phyloP scores from a whole-genome alignment of 1,140 invertebrate species.

The Rhyzopertha dominica region DNA sequence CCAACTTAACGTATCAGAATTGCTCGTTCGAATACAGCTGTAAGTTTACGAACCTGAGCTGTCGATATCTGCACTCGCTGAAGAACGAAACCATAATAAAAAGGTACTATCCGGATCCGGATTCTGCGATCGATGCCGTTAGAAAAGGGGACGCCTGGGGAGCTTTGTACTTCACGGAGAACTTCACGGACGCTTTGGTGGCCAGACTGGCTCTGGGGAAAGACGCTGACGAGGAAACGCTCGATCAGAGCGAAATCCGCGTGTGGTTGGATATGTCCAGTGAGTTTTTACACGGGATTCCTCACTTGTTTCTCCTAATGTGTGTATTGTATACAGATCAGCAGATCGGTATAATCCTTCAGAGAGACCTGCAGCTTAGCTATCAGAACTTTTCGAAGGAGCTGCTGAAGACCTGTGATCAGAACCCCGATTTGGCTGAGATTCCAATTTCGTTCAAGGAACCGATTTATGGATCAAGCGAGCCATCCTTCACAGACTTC shows the following conservation, averaged over 20 bases:
- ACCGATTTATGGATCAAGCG: constrained; percentile 80
- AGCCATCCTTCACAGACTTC: constrained; percentile 90
- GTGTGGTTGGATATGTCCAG: constrained; percentile 88
- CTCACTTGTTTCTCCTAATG: constrained; percentile 1
- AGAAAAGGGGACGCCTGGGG: constrained; percentile 73
- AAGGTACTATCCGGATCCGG: constrained; percentile 63
- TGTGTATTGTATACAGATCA: constrained; percentile 72
- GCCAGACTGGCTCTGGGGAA: constrained; percentile 64
- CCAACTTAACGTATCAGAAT: constrained; percentile 50
- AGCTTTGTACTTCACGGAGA: constrained; percentile 72
- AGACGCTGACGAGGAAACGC: constrained; percentile 61
- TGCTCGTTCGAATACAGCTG: constrained; percentile 55
- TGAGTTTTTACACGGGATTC: constrained; percentile 50
- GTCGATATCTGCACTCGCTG: constrained; percentile 67
- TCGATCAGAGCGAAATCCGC: constrained; percentile 67
- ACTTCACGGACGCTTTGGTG: constrained; percentile 75
- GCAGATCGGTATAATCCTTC: constrained; percentile 80
- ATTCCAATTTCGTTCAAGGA: constrained; percentile 72
- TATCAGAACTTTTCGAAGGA: constrained; percentile 69
- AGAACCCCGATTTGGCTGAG: constrained; percentile 64
- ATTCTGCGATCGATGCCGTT: constrained; percentile 66
- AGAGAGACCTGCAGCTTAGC: constrained; percentile 65
- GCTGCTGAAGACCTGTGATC: constrained; percentile 59
- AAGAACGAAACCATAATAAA: constrained; percentile 62
- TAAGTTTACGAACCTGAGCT: constrained; percentile 64